phyloP scores from a whole-genome alignment of 2,888 invertebrate species.

The Spodoptera picta region DNA sequence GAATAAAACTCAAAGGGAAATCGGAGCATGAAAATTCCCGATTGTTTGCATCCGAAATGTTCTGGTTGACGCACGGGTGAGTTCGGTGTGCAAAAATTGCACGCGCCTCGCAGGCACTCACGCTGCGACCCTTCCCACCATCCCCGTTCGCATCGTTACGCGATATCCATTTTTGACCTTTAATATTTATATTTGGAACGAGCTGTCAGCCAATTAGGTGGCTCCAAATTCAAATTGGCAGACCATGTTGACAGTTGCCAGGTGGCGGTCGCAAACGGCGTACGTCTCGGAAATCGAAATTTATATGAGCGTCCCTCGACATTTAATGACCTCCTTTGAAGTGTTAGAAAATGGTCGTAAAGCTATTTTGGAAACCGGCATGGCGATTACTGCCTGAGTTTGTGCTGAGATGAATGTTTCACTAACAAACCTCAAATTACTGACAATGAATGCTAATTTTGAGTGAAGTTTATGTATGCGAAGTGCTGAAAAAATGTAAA shows the following conservation, averaged over 20 bases:
- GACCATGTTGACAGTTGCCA: constrained; percentile 81
- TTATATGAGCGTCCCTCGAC: constrained; percentile 72
- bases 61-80: constrained; percentile 44
- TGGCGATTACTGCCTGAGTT: constrained; percentile 66
- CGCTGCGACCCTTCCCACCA: constrained; percentile 49
- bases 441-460: constrained; percentile 59
- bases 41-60: constrained; percentile 52
- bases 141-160: constrained; percentile 62
- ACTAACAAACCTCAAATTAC: constrained; percentile 72
- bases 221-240: constrained; percentile 79
- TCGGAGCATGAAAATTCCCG: constrained; percentile 35
- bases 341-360: constrained; percentile 81
- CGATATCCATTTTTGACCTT: constrained; percentile 67
- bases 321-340: constrained; percentile 85
- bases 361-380: constrained; percentile 73
- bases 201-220: constrained; percentile 80
- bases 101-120: constrained; percentile 42
- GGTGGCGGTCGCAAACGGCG: constrained; percentile 71
- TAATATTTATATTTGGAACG: constrained; percentile 79
- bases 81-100: constrained; percentile 53
- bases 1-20: constrained; percentile 36
- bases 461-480: constrained; percentile 21
- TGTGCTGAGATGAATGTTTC: constrained; percentile 67
- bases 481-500: constrained; percentile 1
- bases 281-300: constrained; percentile 72